Evolutionary conservation across 2,797 vertebrate species (phyloP), one percentile per base, ranked within the genome.

Genomic region (Antrozous pallidus): DNA sequence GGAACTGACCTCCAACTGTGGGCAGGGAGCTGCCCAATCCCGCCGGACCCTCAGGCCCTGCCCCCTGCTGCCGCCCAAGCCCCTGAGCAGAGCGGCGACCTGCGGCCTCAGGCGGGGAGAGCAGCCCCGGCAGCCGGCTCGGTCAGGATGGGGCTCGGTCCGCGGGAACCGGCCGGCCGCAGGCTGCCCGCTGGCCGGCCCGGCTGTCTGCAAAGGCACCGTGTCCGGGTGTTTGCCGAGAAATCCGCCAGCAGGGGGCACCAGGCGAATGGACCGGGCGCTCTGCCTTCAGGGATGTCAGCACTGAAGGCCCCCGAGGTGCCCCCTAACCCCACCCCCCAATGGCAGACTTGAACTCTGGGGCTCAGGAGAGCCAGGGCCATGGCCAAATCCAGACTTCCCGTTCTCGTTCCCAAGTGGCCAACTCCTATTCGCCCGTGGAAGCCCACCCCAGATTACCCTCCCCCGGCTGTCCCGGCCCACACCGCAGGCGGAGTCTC

Each of bases 261-360:
- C 79, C 28, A 63, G 12, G 14, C 31, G 24, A 51, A 51, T 16
- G 0, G 0, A 67, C 45, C 11, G 14, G 58, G 26, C 18, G 75
- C 42, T 33, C 47, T 0, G 0, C 47, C 18, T 20, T 1, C 0
- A 1, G 38, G 17, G 71, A 54, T 10, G 31, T 20, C 36, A 0
- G 49, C 33, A 38, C 3, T 7, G 47, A 7, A 51, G 83, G 58
- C 13, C 6, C 47, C 69, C 8, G 26, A 45, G 65, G 14, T 2
- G 22, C 51, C 87, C 74, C 54, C 86, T 73, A n/a, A 22, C 31
- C 11, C 61, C 28, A n/a, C n/a, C 36, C 17, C 7, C 61, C 49
- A 28, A 14, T 14, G 69, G 71, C 69, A 49, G 88, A 69, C 49
- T 4, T 67, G 40, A 58, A 74, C 71, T 28, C 31, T 1, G 4